phyloP scores from a whole-genome alignment of 2,797 vertebrate genomes.

The Acipenser transmontanus region DNA sequence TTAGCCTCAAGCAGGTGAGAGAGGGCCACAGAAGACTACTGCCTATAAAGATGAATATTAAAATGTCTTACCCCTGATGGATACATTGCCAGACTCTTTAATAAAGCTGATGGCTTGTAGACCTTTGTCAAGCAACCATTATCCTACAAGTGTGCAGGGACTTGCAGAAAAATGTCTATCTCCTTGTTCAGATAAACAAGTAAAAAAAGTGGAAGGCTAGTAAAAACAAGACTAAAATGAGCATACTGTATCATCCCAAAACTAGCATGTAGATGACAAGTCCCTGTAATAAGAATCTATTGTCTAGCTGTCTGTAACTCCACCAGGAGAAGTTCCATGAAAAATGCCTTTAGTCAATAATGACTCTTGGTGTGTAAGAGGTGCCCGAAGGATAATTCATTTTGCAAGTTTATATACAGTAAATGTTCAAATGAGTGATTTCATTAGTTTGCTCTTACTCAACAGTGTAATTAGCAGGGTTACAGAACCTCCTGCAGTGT shows the following conservation, averaged over 20 bases:
- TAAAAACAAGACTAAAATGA: background rate
- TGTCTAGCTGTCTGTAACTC: too few species aligned
- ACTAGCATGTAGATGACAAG: background rate
- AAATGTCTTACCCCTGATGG: constrained; percentile 36
- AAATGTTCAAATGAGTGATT: too few species aligned
- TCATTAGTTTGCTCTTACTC: too few species aligned
- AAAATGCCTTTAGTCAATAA: too few species aligned
- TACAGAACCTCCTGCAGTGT: too few species aligned
- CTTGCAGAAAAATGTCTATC: background rate
- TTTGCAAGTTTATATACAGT: too few species aligned
- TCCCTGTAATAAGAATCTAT: too few species aligned
- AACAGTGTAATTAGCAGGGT: too few species aligned
- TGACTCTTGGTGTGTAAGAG: too few species aligned
- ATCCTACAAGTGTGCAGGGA: constrained; percentile 13
- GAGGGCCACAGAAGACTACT: constrained; percentile 27
- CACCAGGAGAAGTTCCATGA: too few species aligned
- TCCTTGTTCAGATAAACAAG: background rate
- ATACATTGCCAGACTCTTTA: constrained; percentile 22
- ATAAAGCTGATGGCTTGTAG: constrained; percentile 17
- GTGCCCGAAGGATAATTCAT: too few species aligned
- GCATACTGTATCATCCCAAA: background rate
- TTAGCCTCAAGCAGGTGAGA: constrained; percentile 33
- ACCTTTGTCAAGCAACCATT: constrained; percentile 21
- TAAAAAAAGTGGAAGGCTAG: background rate
- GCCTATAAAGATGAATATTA: constrained; percentile 21